Conservation (phyloP, 2,888 invertebrate species). For the Pachycephus smyrnensis region DNA sequence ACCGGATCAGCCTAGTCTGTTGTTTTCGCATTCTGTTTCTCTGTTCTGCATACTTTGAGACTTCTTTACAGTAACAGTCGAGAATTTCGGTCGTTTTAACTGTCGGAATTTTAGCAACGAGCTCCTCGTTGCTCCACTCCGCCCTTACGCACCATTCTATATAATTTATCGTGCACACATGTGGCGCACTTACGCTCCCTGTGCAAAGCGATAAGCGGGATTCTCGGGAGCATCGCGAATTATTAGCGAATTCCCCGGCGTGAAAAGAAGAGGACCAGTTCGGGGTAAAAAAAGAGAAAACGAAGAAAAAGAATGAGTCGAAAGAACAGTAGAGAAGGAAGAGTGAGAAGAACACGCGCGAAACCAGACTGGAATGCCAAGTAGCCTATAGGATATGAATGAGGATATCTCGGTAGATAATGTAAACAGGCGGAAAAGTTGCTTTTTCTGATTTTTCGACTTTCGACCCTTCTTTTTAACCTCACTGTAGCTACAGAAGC, state of each 20-base stretch:
- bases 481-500: not conserved
- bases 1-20: conserved; percentile 12
- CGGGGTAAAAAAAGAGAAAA: not conserved
- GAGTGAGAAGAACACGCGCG: not conserved
- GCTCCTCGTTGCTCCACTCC: not conserved
- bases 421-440: not conserved
- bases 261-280: conserved; percentile 19
- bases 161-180: conserved; percentile 55
- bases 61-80: conserved; percentile 10
- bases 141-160: conserved; percentile 4
- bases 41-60: conserved; percentile 22
- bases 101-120: not conserved
- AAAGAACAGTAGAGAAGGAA: not conserved
- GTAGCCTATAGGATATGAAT: not conserved
- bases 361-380: conserved; percentile 7
- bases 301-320: not conserved
- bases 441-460: not conserved
- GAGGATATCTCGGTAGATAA: not conserved
- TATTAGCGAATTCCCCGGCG: conserved; percentile 41
- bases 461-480: not conserved
- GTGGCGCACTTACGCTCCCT: conserved; percentile 26
- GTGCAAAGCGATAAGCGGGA: conserved; percentile 29
- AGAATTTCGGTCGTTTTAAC: not conserved
- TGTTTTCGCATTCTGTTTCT: conserved; percentile 22
- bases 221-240: conserved; percentile 30